Base-by-base conservation (phyloP, 2,888 invertebrate genomes). In the Urechis unicinctus region DNA sequence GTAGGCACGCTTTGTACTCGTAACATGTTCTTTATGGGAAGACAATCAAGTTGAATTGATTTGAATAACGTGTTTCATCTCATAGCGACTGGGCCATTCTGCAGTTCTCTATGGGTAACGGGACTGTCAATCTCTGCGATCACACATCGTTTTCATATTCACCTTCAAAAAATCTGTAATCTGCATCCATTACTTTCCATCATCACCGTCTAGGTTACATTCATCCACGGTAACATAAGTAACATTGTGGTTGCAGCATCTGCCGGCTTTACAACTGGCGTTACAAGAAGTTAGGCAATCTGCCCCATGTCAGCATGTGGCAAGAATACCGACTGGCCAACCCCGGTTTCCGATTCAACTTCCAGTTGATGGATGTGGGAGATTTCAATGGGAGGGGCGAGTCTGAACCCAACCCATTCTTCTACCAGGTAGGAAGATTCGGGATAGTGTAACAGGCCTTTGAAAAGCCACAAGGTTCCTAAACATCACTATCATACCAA, bases 361-460 rank as follows among this genome's bases (percentile, higher is more conserved):
- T 89, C 82, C 98, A 98, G 78, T 82, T 99, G 0, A 85, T 99
- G 62, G 89, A 99, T 78, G 97, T 99, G 0, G 90, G 89, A 64
- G 91, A 98, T 78, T 96, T 94, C 79, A 94, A 96, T 76, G 93
- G 92, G 4, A 86, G 89, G 6, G 98, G 98, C 0, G 98, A 98
- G 81, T 88, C 92, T 0, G 95, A 97, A 75, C 98, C 98, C 0
- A 94, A 91, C 78, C 95, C 97, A 0, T 96, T 92, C 79, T 99
- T 98, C 78, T 98, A 96, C 78, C 98, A 96, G 85, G 91, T 89
- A 58, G 52, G 41, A n/a, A n/a, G n/a, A n/a, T n/a, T n/a, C n/a
- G n/a, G n/a, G n/a, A n/a, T n/a, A n/a, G n/a, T n/a, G n/a, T n/a
- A n/a, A n/a, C n/a, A n/a, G n/a, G n/a, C n/a, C n/a, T n/a, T n/a